Conservation (phyloP, 2,888 invertebrate species). For the Lottia gigantea region DNA sequence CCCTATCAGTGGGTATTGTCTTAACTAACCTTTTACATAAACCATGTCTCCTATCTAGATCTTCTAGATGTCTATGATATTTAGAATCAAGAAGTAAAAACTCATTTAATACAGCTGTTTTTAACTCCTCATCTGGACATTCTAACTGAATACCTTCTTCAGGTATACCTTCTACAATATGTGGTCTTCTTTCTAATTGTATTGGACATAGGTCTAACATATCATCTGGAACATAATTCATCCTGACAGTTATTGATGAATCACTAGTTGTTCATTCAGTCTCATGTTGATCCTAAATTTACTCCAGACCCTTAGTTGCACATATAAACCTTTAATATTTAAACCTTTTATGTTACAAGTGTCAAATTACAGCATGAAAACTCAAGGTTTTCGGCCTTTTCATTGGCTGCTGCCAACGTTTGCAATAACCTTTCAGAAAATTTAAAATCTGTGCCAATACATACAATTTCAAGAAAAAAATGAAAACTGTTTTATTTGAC, state of each 20-base stretch:
- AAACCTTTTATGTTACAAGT: no score
- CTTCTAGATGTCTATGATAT: conserved; percentile 54
- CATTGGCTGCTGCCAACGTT: no score
- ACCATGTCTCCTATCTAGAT: conserved; percentile 53
- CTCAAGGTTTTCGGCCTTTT: no score
- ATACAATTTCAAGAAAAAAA: no score
- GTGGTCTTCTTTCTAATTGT: conserved; percentile 36
- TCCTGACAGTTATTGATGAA: not conserved
- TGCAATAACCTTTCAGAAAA: no score
- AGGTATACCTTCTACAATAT: conserved; percentile 59
- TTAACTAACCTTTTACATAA: conserved; percentile 50
- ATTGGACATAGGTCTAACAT: conserved; percentile 36
- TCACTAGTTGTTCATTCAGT: not conserved
- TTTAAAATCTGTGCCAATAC: no score
- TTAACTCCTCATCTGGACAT: conserved; percentile 61
- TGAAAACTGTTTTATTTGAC: no score
- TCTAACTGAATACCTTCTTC: conserved; percentile 62
- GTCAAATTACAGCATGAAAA: no score
- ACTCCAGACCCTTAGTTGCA: not conserved
- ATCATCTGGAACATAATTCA: conserved; percentile 20
- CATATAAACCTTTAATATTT: no score
- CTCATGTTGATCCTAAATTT: not conserved
- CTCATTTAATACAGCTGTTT: conserved; percentile 61
- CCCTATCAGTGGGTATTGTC: no score
- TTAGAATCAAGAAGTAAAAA: conserved; percentile 64